These are phyloP conservation scores for silkworm (Bombyx mori) DNA, from an alignment of 1,140 invertebrate species.

Conservation along the genomic window DNA sequence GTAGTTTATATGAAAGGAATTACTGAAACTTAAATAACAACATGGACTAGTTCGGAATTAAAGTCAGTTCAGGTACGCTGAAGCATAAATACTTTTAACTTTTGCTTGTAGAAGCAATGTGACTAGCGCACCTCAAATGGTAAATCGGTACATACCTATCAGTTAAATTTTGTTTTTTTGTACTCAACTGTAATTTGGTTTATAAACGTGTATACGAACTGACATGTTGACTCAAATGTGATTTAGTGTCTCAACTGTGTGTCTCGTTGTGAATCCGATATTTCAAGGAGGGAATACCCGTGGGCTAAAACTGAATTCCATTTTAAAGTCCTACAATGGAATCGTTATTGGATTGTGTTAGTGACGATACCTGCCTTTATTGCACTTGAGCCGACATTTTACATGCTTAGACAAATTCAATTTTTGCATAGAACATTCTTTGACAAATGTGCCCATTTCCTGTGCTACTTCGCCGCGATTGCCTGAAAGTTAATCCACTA, in stretches of 20 bases:
- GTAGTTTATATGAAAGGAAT: too few relatives aligned
- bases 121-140: too few relatives aligned
- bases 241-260: conserved; percentile 41
- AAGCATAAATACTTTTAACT: too few relatives aligned
- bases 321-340: conserved; percentile 49
- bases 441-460: conserved; percentile 4
- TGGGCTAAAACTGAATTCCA: conserved; percentile 52
- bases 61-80: too few relatives aligned
- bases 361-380: conserved; percentile 8
- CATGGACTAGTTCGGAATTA: too few relatives aligned
- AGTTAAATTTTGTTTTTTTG: too few relatives aligned
- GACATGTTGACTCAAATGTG: conserved; percentile 39
- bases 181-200: background rate
- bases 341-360: conserved; percentile 16
- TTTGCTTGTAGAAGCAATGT: too few relatives aligned
- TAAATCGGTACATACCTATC: too few relatives aligned
- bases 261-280: conserved; percentile 39
- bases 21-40: too few relatives aligned
- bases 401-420: conserved; percentile 1
- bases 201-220: conserved; percentile 13
- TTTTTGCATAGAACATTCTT: conserved; percentile 1
- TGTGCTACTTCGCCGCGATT: conserved; percentile 1
- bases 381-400: background rate
- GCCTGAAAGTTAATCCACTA: conserved; percentile 4
- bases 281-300: conserved; percentile 43